Evolutionary conservation across 2,888 invertebrate genomes (phyloP).

Genomic region (Zaprionus lineosus): DNA sequence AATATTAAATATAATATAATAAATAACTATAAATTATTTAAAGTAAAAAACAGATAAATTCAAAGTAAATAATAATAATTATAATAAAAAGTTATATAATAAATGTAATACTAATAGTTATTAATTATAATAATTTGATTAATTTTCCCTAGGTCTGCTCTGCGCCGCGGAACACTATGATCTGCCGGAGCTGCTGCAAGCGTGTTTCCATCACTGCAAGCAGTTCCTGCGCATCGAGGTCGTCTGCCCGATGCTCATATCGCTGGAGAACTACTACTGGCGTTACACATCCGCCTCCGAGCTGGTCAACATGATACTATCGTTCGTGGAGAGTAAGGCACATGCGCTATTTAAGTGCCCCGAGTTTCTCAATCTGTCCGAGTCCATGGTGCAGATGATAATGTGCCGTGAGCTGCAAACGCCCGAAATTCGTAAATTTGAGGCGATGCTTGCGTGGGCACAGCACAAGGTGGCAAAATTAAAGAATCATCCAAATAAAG

Average conservation of each 20-base stretch:
- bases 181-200: slow-evolving; percentile 94
- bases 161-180: slow-evolving; percentile 98
- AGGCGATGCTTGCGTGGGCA: slow-evolving; percentile 96
- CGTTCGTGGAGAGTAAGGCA: slow-evolving; percentile 94
- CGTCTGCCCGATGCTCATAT: slow-evolving; percentile 95
- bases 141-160: slow-evolving; percentile 85
- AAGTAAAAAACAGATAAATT: too few relatives aligned
- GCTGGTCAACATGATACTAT: slow-evolving; percentile 95
- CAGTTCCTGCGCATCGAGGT: slow-evolving; percentile 96
- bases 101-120: too few relatives aligned
- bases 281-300: slow-evolving; percentile 96
- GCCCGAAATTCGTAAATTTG: slow-evolving; percentile 94
- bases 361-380: slow-evolving; percentile 93
- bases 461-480: slow-evolving; percentile 88
- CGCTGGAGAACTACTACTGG: slow-evolving; percentile 97
- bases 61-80: too few relatives aligned
- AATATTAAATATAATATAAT: too few relatives aligned
- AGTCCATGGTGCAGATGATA: slow-evolving; percentile 97
- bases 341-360: slow-evolving; percentile 92
- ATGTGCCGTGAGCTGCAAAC: slow-evolving; percentile 95
- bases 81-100: too few relatives aligned
- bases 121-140: slow-evolving; percentile 2
- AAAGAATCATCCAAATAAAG: slow-evolving; percentile 90
- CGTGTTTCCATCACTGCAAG: slow-evolving; percentile 97
- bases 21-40: too few relatives aligned